Evolutionary conservation across 2,888 invertebrate species (phyloP).

Genomic region (Deilephila elpenor): DNA sequence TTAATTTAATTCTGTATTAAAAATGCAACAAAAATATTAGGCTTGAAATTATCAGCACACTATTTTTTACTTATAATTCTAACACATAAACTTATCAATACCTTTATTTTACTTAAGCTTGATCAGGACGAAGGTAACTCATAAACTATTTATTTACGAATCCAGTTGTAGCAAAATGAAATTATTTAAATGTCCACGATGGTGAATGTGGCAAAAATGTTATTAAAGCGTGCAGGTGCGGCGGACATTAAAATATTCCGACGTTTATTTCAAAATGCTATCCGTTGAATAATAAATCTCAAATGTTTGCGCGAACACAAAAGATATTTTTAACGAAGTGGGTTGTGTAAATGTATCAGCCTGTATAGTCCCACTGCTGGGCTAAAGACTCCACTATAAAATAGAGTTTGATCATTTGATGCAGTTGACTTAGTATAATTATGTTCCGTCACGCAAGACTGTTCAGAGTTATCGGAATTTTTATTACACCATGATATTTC

Average conservation of each 20-base stretch:
- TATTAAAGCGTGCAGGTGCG: conserved; percentile 5
- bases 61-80: too few relatives aligned
- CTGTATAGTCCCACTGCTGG: not conserved
- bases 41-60: too few relatives aligned
- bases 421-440: too few relatives aligned
- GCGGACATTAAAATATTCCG: conserved; percentile 14
- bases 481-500: too few relatives aligned
- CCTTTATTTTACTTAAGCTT: too few relatives aligned
- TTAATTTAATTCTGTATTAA: too few relatives aligned
- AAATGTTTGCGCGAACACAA: not conserved
- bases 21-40: too few relatives aligned
- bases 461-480: too few relatives aligned
- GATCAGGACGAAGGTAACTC: not conserved
- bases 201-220: not conserved
- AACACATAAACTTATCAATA: too few relatives aligned
- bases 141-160: not conserved
- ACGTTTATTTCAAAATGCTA: conserved; percentile 4
- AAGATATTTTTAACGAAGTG: not conserved
- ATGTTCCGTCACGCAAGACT: too few relatives aligned
- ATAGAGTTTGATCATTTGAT: too few relatives aligned
- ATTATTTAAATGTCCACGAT: conserved; percentile 4
- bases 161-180: too few relatives aligned
- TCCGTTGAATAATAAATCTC: conserved; percentile 11
- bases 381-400: not conserved
- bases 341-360: not conserved